A percentile compares a stretch with the other conserved stretches of the same genome.
Conservation (phyloP, 2,797 vertebrate species). For the Phrynocephalus vlangalii region DNA sequence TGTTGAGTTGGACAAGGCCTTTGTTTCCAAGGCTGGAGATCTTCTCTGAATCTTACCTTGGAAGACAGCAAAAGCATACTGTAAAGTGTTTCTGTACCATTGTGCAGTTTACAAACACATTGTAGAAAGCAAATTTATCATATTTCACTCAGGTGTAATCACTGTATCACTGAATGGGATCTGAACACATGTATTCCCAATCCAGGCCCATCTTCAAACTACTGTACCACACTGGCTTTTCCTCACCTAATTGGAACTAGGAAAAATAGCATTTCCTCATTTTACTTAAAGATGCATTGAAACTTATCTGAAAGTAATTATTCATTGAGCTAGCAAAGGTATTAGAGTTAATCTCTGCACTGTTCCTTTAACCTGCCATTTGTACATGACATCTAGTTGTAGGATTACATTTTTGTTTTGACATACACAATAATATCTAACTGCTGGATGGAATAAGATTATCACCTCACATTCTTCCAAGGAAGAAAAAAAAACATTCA, state of each 20-base stretch:
- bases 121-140: too few relatives aligned
- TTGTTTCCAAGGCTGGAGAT: neutral
- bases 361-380: slow-evolving; percentile 64
- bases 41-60: neutral
- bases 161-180: neutral
- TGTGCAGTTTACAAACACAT: too few relatives aligned
- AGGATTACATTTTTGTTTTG: slow-evolving; percentile 67
- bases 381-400: slow-evolving; percentile 53
- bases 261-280: slow-evolving; percentile 32
- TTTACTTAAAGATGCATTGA: slow-evolving; percentile 19
- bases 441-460: slow-evolving; percentile 65
- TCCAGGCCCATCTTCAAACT: neutral
- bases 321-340: slow-evolving; percentile 55
- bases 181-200: neutral
- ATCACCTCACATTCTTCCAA: slow-evolving; percentile 50
- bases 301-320: slow-evolving; percentile 57
- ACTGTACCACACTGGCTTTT: neutral
- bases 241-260: slow-evolving; percentile 31
- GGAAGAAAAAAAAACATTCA: neutral
- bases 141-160: too few relatives aligned
- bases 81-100: neutral
- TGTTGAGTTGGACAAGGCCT: neutral
- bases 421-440: slow-evolving; percentile 67
- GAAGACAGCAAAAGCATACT: neutral
- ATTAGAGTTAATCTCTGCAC: slow-evolving; percentile 59